Evolutionary conservation across 2,888 invertebrate species (phyloP), one percentile per base, ranked within the genome.

Genomic region (Eupithecia inturbata): DNA sequence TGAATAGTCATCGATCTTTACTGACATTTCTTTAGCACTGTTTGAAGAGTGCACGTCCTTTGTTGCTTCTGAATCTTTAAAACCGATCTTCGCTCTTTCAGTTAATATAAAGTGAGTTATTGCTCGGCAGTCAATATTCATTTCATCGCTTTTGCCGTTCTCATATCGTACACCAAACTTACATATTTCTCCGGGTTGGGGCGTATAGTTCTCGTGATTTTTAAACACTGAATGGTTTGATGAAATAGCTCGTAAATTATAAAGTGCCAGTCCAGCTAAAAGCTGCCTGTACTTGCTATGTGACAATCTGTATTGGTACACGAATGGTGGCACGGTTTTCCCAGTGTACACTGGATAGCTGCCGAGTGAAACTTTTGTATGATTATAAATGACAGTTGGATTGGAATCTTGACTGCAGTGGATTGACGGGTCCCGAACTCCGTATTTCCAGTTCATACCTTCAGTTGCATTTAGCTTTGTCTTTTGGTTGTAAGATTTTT

Each of bases 241-340:
- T 14, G 78, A 76, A 26, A 77, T 73, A 33, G 41, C 75, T 36
- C 79, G 80, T 3, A 82, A 70, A 39, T 82, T 82, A 70, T 80
- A 80, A 5, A 82, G 74, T 10, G 81, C 79, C 6, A 82, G 68
- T 14, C 82, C 81, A 28, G 82, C 70, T 31, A 82, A 68, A 26
- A 82, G 70, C 26, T 73, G 69, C 16, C 80, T 73, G 67, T 80
- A 82, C 62, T 78, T 79, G 39, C 77, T 80, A 1, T 74, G 68
- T 5, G 82, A 82, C 22, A 74, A 67, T 76, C 78, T 78, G 76
- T 82, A 81, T 68, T 80, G 73, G 39, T 79, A 81, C 3, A 82
- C 80, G 67, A 80, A 82, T 9, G 49, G 19, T 4, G 82, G 81
- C 6, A 76, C 76, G 16, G 60, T 60, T 16, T 49, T 28, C 10